Conservation (phyloP, 2,113 vertebrate genomes). For the Ptychochromis oligacanthus region DNA sequence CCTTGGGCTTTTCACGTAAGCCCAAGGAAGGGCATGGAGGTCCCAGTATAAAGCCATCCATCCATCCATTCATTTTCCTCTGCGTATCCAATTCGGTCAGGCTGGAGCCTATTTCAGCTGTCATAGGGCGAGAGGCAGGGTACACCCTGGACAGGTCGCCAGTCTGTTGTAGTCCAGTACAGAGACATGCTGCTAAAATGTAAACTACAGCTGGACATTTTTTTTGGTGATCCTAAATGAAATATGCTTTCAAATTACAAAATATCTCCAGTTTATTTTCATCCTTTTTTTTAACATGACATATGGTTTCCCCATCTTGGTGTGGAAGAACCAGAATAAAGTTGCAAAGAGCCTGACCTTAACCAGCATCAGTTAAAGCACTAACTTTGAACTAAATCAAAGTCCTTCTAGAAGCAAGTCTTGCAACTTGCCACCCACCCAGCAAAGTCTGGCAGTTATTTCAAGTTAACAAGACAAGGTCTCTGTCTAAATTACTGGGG, state of each 20-base stretch:
- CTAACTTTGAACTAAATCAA: not conserved
- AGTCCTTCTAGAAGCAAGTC: not conserved
- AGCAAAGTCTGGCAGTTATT: not conserved
- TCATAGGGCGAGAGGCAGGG: too few species aligned
- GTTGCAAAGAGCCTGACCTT: not conserved
- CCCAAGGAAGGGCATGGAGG: fast-evolving
- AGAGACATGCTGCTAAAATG: fast-evolving
- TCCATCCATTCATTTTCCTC: too few species aligned
- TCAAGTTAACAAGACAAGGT: not conserved
- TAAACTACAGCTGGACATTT: not conserved
- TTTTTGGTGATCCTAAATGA: not conserved
- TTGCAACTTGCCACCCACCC: not conserved
- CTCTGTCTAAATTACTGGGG: fast-evolving
- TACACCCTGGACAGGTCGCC: too few species aligned
- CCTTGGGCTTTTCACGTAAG: fast-evolving
- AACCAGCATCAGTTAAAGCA: not conserved
- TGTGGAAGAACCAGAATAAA: too few species aligned
- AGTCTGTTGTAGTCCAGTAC: not conserved
- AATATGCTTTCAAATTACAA: not conserved
- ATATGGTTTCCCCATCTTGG: too few species aligned
- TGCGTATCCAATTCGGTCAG: too few species aligned
- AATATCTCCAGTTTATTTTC: not conserved
- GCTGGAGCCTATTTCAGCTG: too few species aligned
- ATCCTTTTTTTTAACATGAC: not conserved
- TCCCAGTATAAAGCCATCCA: not conserved